Evolutionary conservation across 2,797 vertebrate species (phyloP).

Genomic region (Botia almorhae): DNA sequence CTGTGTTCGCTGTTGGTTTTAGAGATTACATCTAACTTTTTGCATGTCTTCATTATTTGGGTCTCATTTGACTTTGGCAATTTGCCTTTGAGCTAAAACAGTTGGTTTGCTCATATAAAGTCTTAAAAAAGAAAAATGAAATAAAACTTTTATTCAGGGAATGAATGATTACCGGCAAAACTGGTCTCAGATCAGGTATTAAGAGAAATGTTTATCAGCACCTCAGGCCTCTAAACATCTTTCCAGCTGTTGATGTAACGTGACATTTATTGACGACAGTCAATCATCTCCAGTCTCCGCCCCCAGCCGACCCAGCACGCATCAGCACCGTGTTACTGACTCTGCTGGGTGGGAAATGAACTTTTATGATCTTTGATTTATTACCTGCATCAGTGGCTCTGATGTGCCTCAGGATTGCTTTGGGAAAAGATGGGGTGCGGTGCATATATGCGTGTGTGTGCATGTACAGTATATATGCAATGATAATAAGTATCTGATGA

Average conservation of each 20-base stretch:
- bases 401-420: conserved; percentile 60
- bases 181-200: conserved; percentile 7
- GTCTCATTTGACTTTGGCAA: neutral
- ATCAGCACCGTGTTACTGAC: conserved; percentile 49
- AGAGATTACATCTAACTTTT: neutral
- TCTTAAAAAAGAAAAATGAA: neutral
- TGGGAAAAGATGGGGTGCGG: conserved; percentile 49
- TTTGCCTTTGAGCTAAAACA: conserved; percentile 20
- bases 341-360: conserved; percentile 53
- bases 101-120: neutral
- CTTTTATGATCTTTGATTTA: conserved; percentile 70
- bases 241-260: conserved; percentile 30
- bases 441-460: conserved; percentile 29
- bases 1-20: neutral
- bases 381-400: conserved; percentile 62
- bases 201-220: neutral
- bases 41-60: conserved; percentile 8
- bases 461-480: conserved; percentile 40
- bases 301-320: conserved; percentile 25
- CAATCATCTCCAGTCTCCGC: conserved; percentile 10
- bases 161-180: conserved; percentile 6
- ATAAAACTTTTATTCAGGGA: neutral
- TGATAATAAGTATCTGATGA: neutral
- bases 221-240: neutral
- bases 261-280: conserved; percentile 23